A percentile compares a stretch with the other conserved stretches of the same genome.
phyloP scores from a whole-genome alignment of 2,797 vertebrate species.

The Chiloscyllium punctatum region DNA sequence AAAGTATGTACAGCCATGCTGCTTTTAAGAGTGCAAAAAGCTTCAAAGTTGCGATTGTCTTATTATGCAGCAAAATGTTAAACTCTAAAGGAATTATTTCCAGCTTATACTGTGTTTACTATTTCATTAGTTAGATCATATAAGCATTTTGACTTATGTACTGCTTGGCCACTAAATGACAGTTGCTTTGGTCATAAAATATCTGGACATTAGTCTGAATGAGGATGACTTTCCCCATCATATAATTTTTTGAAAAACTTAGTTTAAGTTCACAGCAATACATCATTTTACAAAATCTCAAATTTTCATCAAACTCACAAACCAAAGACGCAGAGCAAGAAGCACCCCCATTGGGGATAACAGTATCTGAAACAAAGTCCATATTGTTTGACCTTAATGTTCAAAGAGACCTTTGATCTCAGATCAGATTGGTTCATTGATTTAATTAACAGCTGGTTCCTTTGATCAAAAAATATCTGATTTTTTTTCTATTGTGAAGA shows the following conservation, averaged over 20 bases:
- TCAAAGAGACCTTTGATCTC: conserved; percentile 33
- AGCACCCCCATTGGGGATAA: neutral
- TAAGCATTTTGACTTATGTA: neutral
- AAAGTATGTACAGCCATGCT: neutral
- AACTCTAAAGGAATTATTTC: neutral
- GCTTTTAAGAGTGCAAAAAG: neutral
- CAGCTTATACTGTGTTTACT: neutral
- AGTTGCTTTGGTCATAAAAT: neutral
- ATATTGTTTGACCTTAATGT: conserved; percentile 32
- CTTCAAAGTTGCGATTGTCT: neutral
- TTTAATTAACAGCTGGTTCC: conserved; percentile 28
- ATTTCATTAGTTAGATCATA: neutral
- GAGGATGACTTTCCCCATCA: neutral
- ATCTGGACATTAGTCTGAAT: neutral
- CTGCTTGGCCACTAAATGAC: neutral
- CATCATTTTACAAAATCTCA: neutral
- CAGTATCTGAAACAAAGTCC: neutral
- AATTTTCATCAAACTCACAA: conserved; percentile 11
- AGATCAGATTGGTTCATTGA: conserved; percentile 24
- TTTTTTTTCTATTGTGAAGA: conserved; percentile 30
- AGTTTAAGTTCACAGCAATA: neutral
- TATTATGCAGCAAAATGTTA: neutral
- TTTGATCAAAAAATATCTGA: conserved; percentile 26
- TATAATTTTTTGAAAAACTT: neutral
- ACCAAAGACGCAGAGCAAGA: neutral